Conservation (phyloP, 2,888 invertebrate species). For the Hydropsyche betteni region DNA sequence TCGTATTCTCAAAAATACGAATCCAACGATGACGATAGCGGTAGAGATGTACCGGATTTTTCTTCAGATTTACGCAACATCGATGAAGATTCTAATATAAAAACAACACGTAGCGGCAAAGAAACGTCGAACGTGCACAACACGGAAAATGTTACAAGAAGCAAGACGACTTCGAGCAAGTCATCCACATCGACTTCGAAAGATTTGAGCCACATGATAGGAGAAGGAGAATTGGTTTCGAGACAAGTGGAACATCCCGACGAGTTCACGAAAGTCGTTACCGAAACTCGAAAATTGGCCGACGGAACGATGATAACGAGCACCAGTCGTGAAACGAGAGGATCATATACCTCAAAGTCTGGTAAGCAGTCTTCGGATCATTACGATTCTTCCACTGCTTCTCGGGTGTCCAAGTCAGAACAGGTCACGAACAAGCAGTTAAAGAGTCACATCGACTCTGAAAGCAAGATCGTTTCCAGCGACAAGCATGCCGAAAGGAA, state of each 20-base stretch:
- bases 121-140: conserved; percentile 8
- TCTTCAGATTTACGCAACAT: neutral
- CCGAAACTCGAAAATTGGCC: conserved; percentile 72
- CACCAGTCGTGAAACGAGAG: conserved; percentile 71
- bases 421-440: conserved; percentile 43
- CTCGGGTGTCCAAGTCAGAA: conserved; percentile 50
- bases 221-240: conserved; percentile 64
- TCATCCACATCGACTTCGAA: conserved; percentile 39
- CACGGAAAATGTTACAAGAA: neutral
- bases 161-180: neutral
- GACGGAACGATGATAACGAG: conserved; percentile 76
- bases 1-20: conserved; percentile 44
- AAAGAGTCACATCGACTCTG: conserved; percentile 36
- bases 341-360: conserved; percentile 49
- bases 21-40: conserved; percentile 30
- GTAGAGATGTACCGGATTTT: conserved; percentile 23
- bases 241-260: conserved; percentile 71
- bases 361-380: conserved; percentile 47
- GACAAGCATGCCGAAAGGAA: conserved; percentile 51
- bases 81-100: conserved; percentile 16
- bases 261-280: conserved; percentile 72
- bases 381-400: conserved; percentile 53
- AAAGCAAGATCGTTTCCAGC: conserved; percentile 33
- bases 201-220: conserved; percentile 31
- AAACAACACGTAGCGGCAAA: neutral